These are phyloP conservation scores for Phacellophora camtschatica DNA, from an alignment of 30 jellyfish, hydroid and myxozoan genomes.

Conservation along the genomic window DNA sequence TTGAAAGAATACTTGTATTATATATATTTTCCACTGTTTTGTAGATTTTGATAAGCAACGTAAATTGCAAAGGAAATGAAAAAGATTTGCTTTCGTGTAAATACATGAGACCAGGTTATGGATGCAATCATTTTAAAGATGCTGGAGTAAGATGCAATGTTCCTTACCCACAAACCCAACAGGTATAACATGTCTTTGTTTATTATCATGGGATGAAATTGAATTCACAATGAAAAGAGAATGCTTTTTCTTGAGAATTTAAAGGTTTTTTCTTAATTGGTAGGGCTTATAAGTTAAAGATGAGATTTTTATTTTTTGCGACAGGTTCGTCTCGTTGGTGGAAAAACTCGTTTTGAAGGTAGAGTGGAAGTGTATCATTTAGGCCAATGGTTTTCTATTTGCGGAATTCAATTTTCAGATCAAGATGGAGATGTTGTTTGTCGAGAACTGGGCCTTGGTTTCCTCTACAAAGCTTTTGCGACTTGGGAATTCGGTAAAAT, in stretches of 20 bases:
- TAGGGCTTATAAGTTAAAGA: no score
- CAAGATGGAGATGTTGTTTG: slow-evolving; percentile 88
- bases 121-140: slow-evolving; percentile 80
- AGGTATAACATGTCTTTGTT: slow-evolving; percentile 6
- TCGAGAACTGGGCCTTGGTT: slow-evolving; percentile 89
- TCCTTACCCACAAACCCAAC: slow-evolving; percentile 48
- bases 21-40: no score
- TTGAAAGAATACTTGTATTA: no score
- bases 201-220: not conserved
- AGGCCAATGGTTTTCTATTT: slow-evolving; percentile 81
- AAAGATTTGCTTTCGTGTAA: slow-evolving; percentile 44
- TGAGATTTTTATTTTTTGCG: no score
- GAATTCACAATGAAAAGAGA: not conserved
- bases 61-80: slow-evolving; percentile 75
- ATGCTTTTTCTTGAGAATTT: not conserved
- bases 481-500: slow-evolving; percentile 77
- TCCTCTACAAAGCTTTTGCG: slow-evolving; percentile 49
- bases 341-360: slow-evolving; percentile 64
- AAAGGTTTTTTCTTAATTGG: no score
- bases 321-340: slow-evolving; percentile 75
- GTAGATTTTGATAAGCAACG: slow-evolving; percentile 62
- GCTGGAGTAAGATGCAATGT: slow-evolving; percentile 83
- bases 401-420: slow-evolving; percentile 82
- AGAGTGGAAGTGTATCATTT: slow-evolving; percentile 66
- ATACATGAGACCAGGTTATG: not conserved